phyloP scores from a whole-genome alignment of 1,140 invertebrate genomes.

The Drosophila subobscura region DNA sequence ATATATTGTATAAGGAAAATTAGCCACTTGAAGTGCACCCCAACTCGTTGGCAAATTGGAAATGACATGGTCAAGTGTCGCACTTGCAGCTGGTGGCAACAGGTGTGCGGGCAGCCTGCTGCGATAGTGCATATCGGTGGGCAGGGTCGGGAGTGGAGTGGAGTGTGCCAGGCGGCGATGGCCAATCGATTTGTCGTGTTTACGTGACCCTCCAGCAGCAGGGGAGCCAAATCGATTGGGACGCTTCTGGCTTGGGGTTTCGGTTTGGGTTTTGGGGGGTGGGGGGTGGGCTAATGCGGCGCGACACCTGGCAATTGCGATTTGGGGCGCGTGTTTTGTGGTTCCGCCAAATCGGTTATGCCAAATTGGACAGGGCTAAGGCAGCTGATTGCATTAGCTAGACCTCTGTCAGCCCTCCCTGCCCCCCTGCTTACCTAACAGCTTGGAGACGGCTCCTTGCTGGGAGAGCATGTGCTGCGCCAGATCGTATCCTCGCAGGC shows the following conservation, averaged over 20 bases:
- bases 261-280: too few relatives aligned
- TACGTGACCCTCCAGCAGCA: constrained; percentile 60
- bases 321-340: constrained; percentile 75
- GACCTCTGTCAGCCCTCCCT: neutral
- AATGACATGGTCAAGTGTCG: constrained; percentile 35
- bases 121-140: constrained; percentile 1
- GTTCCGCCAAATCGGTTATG: constrained; percentile 45
- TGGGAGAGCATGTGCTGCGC: constrained; percentile 94
- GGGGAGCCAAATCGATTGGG: constrained; percentile 66
- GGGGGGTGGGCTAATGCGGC: constrained; percentile 28
- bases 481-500: constrained; percentile 93
- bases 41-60: constrained; percentile 20
- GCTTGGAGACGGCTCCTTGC: constrained; percentile 95
- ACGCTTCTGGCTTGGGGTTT: constrained; percentile 44
- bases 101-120: constrained; percentile 43
- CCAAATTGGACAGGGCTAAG: constrained; percentile 17
- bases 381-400: constrained; percentile 66
- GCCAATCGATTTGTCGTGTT: constrained; percentile 78
- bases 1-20: neutral
- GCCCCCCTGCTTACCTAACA: constrained; percentile 88
- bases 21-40: neutral
- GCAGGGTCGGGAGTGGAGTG: too few relatives aligned
- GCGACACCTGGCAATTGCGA: constrained; percentile 67
- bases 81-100: constrained; percentile 43
- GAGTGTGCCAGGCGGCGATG: constrained; percentile 46